These are phyloP conservation scores for Sitodiplosis mosellana DNA, from an alignment of 1,140 invertebrate genomes.

Conservation along the genomic window DNA sequence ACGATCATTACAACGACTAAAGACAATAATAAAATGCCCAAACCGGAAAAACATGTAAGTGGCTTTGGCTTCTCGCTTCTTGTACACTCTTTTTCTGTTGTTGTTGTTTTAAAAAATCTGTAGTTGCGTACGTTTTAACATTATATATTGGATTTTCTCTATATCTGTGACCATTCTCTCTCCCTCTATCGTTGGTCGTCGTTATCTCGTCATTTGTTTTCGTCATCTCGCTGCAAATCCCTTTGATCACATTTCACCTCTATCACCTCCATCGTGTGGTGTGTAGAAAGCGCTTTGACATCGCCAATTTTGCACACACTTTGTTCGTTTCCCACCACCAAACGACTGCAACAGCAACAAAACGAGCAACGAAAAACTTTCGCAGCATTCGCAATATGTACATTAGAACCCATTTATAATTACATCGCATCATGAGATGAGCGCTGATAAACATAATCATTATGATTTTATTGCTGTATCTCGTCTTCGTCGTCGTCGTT, in stretches of 20 bases:
- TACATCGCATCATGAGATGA: too few relatives aligned
- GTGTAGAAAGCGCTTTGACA: too few relatives aligned
- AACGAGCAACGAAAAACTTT: too few relatives aligned
- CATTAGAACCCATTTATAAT: too few relatives aligned
- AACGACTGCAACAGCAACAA: too few relatives aligned
- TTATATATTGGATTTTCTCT: slow-evolving; percentile 4
- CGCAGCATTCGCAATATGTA: too few relatives aligned
- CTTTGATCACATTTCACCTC: not conserved
- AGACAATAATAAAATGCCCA: slow-evolving; percentile 14
- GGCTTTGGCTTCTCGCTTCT: slow-evolving; percentile 8
- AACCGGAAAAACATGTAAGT: slow-evolving; percentile 25
- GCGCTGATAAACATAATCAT: too few relatives aligned
- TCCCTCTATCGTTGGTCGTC: not conserved
- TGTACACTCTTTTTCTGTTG: slow-evolving; percentile 12
- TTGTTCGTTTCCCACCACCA: too few relatives aligned
- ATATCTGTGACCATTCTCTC: not conserved
- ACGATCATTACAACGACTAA: slow-evolving; percentile 9
- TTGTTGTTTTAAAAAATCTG: slow-evolving; percentile 9
- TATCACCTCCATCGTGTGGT: too few relatives aligned
- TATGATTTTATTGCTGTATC: too few relatives aligned
- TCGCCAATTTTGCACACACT: too few relatives aligned
- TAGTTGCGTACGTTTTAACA: slow-evolving; percentile 9
- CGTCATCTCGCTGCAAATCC: not conserved
- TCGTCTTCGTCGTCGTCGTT: too few relatives aligned
- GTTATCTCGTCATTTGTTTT: not conserved